These are phyloP conservation scores for Drosophila siamana DNA, from an alignment of 2,888 invertebrate genomes.

Conservation along the genomic window DNA sequence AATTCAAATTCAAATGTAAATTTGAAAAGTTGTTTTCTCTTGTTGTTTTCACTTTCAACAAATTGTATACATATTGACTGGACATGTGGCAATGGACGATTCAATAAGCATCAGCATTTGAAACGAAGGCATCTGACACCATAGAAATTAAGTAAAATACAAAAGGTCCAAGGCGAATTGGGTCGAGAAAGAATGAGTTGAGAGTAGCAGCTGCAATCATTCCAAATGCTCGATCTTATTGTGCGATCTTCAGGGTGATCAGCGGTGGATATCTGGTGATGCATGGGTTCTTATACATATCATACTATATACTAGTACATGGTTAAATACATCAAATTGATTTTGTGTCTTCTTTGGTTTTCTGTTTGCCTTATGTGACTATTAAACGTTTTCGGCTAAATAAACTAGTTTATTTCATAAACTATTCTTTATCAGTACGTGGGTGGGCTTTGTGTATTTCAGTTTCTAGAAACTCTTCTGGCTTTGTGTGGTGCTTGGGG, in stretches of 20 bases:
- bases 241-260: slow-evolving; percentile 25
- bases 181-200: not conserved
- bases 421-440: slow-evolving; percentile 75
- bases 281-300: slow-evolving; percentile 29
- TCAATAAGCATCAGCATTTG: slow-evolving; percentile 28
- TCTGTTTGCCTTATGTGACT: slow-evolving; percentile 2
- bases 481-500: slow-evolving; percentile 45
- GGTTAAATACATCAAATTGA: slow-evolving; percentile 5
- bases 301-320: slow-evolving; percentile 8
- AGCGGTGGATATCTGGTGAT: slow-evolving; percentile 54
- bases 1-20: slow-evolving; percentile 26
- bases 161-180: not conserved
- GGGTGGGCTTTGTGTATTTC: slow-evolving; percentile 68
- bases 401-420: slow-evolving; percentile 49
- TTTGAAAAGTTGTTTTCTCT: slow-evolving; percentile 8
- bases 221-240: slow-evolving; percentile 37
- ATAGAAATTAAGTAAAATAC: not conserved
- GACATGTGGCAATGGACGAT: slow-evolving; percentile 25
- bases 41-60: slow-evolving; percentile 3
- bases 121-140: slow-evolving; percentile 29
- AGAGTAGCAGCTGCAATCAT: slow-evolving; percentile 40
- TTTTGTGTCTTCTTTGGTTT: slow-evolving; percentile 11
- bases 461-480: slow-evolving; percentile 47
- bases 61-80: slow-evolving; percentile 26
- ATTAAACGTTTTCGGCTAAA: slow-evolving; percentile 37